These are phyloP conservation scores for Cinclus cinclus DNA, from an alignment of 2,113 vertebrate genomes.

Conservation along the genomic window DNA sequence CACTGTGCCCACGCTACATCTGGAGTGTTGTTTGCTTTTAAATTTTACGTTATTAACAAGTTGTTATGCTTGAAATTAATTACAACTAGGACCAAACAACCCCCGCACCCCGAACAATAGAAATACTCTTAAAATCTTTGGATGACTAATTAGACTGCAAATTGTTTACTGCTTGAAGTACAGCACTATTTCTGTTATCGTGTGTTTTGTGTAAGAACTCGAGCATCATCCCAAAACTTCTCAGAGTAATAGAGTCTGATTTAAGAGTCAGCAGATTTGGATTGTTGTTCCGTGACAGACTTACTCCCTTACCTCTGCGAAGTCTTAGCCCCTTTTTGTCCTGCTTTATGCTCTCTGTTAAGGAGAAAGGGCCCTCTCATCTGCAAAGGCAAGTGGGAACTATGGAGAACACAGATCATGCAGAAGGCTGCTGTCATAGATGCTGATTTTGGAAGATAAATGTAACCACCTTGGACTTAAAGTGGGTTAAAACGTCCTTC, in stretches of 20 bases:
- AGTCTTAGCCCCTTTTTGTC: not conserved
- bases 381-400: not conserved
- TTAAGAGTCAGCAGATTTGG: not conserved
- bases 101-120: not conserved
- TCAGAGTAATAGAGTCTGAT: not conserved
- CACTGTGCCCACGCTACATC: not conserved
- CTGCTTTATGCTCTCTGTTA: not conserved
- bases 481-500: not conserved
- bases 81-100: not conserved
- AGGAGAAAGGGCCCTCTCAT: not conserved
- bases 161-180: not conserved
- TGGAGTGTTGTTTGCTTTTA: not conserved
- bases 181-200: accelerated
- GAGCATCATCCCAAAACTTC: too few species aligned
- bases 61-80: not conserved
- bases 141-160: not conserved
- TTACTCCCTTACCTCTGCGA: accelerated
- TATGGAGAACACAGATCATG: not conserved
- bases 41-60: not conserved
- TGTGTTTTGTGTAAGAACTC: not conserved
- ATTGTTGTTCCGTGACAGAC: not conserved
- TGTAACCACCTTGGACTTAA: not conserved
- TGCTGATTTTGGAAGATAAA: not conserved
- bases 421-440: not conserved
- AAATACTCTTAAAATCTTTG: not conserved